phyloP scores from a whole-genome alignment of 2,797 vertebrate species.

The Pseudochirops cupreus region DNA sequence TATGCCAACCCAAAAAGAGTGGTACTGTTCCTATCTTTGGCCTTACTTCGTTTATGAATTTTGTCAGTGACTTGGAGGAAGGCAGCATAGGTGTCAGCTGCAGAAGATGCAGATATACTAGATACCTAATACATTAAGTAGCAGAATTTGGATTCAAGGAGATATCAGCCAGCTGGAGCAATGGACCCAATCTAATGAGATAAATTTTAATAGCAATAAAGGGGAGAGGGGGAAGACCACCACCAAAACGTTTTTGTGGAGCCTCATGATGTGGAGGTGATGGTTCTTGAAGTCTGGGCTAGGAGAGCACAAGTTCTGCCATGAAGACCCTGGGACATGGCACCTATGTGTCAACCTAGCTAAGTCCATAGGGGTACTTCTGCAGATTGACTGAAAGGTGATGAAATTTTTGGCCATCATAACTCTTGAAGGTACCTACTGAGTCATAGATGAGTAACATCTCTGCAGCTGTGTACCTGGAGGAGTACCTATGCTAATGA shows the following conservation, averaged over 20 bases:
- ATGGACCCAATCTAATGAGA: too few species aligned
- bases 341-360: neutral
- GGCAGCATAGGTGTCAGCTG: neutral
- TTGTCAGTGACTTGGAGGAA: neutral
- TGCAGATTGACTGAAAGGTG: neutral
- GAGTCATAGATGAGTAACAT: neutral
- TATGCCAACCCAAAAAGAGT: too few species aligned
- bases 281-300: neutral
- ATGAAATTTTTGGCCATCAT: neutral
- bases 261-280: neutral
- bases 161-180: neutral
- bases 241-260: neutral
- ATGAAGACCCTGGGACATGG: neutral
- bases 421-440: neutral
- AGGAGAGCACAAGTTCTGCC: neutral
- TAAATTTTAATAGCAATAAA: neutral
- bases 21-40: too few species aligned
- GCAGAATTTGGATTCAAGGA: neutral
- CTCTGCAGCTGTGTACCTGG: neutral
- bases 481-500: neutral
- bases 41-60: too few species aligned
- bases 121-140: neutral
- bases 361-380: neutral
- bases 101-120: neutral
- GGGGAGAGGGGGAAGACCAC: neutral